Conservation (phyloP, 2,888 invertebrate species). For the Eurytoma californica region DNA sequence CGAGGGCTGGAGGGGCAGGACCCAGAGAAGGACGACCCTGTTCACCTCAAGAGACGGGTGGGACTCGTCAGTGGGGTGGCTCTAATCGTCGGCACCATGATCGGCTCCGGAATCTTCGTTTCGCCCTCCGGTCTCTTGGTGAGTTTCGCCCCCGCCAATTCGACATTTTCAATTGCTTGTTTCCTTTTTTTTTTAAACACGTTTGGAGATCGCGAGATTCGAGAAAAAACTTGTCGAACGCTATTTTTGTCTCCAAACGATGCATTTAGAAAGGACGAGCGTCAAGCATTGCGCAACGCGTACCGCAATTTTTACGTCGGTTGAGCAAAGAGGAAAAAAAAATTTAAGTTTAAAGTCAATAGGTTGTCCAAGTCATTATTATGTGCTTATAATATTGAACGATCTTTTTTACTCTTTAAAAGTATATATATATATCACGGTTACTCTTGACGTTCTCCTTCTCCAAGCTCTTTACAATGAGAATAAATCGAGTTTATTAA, state of each 20-base stretch:
- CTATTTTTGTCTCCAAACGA: neutral
- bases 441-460: conserved; percentile 3
- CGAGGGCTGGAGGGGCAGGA: conserved; percentile 90
- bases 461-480: neutral
- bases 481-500: conserved; percentile 18
- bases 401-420: too few species aligned
- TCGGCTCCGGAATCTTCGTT: conserved; percentile 99
- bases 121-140: conserved; percentile 96
- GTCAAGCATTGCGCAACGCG: conserved; percentile 17
- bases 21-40: conserved; percentile 96
- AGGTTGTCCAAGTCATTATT: too few species aligned
- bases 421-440: too few species aligned
- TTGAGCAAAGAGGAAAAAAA: neutral
- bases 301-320: neutral
- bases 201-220: neutral
- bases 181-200: neutral
- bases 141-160: conserved; percentile 71
- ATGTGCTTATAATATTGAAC: too few species aligned
- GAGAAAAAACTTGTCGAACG: neutral
- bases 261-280: conserved; percentile 3
- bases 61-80: conserved; percentile 99
- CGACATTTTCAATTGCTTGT: neutral
- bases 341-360: too few species aligned
- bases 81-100: conserved; percentile 99
- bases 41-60: conserved; percentile 99